Percentiles rank a stretch among this genome's conserved stretches.
Conservation (phyloP, 2,888 invertebrate genomes). For the Caenorhabditis virilis region DNA sequence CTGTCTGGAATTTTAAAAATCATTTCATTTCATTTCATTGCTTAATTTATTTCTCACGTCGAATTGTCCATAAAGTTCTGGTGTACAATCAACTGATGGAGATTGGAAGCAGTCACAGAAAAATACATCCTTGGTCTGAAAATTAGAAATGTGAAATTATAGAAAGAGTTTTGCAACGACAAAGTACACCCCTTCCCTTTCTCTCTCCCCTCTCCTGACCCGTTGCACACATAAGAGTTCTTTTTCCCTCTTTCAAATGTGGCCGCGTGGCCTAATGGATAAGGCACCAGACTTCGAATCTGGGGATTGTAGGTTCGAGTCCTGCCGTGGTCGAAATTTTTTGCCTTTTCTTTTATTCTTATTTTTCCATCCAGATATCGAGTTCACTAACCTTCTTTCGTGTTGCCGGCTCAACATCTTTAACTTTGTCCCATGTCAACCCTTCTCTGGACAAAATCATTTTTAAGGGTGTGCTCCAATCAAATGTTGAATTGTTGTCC, state of each 20-base stretch:
- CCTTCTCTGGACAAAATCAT: slow-evolving; percentile 56
- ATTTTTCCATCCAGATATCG: too few species aligned
- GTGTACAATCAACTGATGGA: slow-evolving; percentile 53
- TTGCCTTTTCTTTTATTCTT: slow-evolving; percentile 3
- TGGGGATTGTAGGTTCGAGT: slow-evolving; percentile 51
- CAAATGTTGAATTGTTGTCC: slow-evolving; percentile 47
- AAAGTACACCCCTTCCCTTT: too few species aligned
- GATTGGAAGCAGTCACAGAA: slow-evolving; percentile 60
- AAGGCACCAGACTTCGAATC: slow-evolving; percentile 58
- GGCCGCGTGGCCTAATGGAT: slow-evolving; percentile 60
- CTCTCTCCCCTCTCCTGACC: not conserved
- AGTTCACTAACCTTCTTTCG: slow-evolving; percentile 48
- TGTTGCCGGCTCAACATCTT: slow-evolving; percentile 41
- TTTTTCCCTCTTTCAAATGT: slow-evolving; percentile 5
- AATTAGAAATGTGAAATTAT: too few species aligned
- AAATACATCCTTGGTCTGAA: slow-evolving; percentile 52
- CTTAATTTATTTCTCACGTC: slow-evolving; percentile 24
- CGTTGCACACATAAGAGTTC: too few species aligned
- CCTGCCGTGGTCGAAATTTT: slow-evolving; percentile 48
- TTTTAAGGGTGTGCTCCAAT: slow-evolving; percentile 49
- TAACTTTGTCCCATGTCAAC: slow-evolving; percentile 33
- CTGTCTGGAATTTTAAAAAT: slow-evolving; percentile 33
- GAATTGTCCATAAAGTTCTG: slow-evolving; percentile 46
- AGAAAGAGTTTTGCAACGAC: too few species aligned
- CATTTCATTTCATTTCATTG: not conserved